These are phyloP conservation scores for Andrena cerasifolii DNA, from an alignment of 1,140 invertebrate species.

Conservation along the genomic window DNA sequence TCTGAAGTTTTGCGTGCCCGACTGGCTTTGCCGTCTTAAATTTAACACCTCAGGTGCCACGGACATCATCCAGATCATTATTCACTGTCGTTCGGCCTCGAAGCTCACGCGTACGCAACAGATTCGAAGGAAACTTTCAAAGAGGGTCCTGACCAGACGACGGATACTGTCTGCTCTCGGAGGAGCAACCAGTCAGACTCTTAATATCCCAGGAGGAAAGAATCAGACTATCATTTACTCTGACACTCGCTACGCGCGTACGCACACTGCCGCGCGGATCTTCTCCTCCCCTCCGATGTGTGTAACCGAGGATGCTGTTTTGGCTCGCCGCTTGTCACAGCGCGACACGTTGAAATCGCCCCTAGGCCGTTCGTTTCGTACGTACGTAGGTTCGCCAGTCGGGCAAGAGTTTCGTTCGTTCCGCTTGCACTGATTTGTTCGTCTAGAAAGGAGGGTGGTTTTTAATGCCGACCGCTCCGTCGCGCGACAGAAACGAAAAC, in stretches of 20 bases:
- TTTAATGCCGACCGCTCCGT: conserved; percentile 48
- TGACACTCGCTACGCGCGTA: not conserved
- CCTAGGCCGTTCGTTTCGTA: conserved; percentile 56
- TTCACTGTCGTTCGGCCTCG: too few relatives aligned
- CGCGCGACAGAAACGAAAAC: conserved; percentile 31
- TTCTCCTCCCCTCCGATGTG: not conserved
- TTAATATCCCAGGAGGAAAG: not conserved
- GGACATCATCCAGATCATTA: too few relatives aligned
- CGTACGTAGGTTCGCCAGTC: conserved; percentile 25
- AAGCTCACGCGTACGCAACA: too few relatives aligned
- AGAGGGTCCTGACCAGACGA: too few relatives aligned
- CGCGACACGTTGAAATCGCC: conserved; percentile 64
- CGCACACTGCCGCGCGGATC: not conserved
- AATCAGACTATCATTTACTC: conserved; percentile 11
- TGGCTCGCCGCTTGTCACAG: conserved; percentile 51
- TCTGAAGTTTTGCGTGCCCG: too few relatives aligned
- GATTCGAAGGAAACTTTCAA: too few relatives aligned
- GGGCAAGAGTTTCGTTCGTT: conserved; percentile 58
- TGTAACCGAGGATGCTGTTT: conserved; percentile 44
- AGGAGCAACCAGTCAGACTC: not conserved
- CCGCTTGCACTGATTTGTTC: conserved; percentile 69
- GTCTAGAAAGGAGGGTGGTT: conserved; percentile 45
- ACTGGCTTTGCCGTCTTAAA: too few relatives aligned
- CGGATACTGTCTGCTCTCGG: not conserved
- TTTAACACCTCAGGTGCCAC: too few relatives aligned